These are phyloP conservation scores for Brachionus paranguensis DNA, from an alignment of 1,140 invertebrate species.

Conservation along the genomic window DNA sequence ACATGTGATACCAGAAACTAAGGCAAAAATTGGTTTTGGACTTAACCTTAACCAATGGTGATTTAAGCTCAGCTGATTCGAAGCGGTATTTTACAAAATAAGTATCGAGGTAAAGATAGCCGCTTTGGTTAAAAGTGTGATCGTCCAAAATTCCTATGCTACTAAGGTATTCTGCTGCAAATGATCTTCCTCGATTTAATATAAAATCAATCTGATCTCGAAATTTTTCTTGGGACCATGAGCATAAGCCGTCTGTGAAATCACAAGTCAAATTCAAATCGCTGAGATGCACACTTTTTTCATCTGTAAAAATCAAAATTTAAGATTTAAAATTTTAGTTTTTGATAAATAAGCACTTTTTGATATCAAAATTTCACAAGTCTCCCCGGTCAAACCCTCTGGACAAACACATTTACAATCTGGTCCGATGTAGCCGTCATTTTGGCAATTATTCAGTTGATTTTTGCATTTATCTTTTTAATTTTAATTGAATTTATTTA, in stretches of 20 bases:
- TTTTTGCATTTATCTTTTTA: neutral
- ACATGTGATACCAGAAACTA: conserved; percentile 31
- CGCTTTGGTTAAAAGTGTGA: neutral
- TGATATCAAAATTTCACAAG: neutral
- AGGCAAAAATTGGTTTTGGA: neutral
- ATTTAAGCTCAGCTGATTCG: conserved; percentile 11
- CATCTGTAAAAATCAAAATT: neutral
- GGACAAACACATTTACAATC: conserved; percentile 35
- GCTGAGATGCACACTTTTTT: neutral
- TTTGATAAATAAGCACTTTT: neutral
- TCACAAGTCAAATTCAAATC: conserved; percentile 17
- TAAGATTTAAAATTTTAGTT: neutral
- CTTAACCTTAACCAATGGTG: neutral
- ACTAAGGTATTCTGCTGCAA: neutral
- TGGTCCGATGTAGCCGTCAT: conserved; percentile 8
- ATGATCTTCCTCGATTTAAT: neutral
- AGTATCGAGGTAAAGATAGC: neutral
- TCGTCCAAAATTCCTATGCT: neutral
- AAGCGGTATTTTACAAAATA: neutral
- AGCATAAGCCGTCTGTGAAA: neutral
- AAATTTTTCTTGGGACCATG: conserved; percentile 9
- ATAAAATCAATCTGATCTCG: conserved; percentile 22
- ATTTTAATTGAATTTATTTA: neutral
- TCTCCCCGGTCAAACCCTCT: neutral
- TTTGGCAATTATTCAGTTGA: neutral